Percentiles rank a stretch among this genome's conserved stretches.
These are phyloP conservation scores for Podabrus alpinus DNA, from an alignment of 2,888 invertebrate species.

Conservation along the genomic window DNA sequence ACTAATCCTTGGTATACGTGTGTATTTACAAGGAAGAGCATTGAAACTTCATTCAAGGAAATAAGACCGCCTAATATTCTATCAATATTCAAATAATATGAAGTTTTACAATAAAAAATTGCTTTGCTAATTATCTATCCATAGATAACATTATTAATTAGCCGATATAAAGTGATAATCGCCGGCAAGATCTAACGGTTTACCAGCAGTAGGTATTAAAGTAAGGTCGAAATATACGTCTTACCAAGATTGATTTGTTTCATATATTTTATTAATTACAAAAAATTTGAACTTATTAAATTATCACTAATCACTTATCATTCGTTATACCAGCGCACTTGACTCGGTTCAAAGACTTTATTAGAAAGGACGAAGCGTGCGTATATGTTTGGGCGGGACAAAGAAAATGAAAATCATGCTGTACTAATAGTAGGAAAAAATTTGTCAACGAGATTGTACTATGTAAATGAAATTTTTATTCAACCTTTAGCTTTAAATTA, in stretches of 20 bases:
- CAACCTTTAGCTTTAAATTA: background rate
- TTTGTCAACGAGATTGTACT: background rate
- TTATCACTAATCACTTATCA: background rate
- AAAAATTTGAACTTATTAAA: background rate
- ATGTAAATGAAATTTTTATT: background rate
- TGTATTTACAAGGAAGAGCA: slow-evolving; percentile 11
- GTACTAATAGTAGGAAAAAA: background rate
- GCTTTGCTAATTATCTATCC: background rate
- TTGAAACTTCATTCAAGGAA: slow-evolving; percentile 11
- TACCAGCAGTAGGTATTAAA: background rate
- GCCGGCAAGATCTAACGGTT: background rate
- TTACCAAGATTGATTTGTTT: background rate
- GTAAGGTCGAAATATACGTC: background rate
- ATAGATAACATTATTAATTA: background rate
- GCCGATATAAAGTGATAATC: background rate
- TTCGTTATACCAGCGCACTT: background rate
- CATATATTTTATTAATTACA: background rate
- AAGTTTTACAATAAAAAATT: background rate
- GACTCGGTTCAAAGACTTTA: background rate
- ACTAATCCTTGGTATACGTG: slow-evolving; percentile 5
- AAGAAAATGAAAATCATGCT: background rate
- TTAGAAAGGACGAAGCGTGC: background rate
- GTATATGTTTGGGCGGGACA: background rate
- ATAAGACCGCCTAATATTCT: slow-evolving; percentile 6
- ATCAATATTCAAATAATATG: background rate